Evolutionary conservation across 2,888 invertebrate species (phyloP).

Genomic region (Ryuthela nishihirai): DNA sequence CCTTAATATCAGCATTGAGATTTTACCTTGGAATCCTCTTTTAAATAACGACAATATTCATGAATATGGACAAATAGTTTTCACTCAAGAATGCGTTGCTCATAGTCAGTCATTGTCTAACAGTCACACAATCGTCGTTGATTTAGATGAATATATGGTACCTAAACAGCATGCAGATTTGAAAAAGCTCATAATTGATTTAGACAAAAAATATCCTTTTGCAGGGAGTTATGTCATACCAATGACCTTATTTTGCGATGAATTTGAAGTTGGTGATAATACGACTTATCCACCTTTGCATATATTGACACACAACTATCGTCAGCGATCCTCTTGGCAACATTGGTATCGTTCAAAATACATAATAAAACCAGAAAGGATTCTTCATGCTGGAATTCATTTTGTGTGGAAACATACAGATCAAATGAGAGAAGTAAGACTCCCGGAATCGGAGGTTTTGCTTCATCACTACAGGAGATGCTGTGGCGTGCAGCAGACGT

Average conservation of each 20-base stretch:
- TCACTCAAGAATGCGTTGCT: slow-evolving; percentile 31
- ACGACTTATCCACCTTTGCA: slow-evolving; percentile 1
- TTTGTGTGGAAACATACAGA: slow-evolving; percentile 15
- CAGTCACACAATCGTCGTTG: slow-evolving; percentile 24
- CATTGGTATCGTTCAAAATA: slow-evolving; percentile 25
- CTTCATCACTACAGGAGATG: slow-evolving; percentile 32
- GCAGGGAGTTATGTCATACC: slow-evolving; percentile 30
- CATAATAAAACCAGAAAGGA: slow-evolving; percentile 16
- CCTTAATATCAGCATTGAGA: slow-evolving; percentile 11
- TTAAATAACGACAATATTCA: slow-evolving; percentile 18
- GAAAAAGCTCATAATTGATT: slow-evolving; percentile 11
- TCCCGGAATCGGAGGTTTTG: slow-evolving; percentile 16
- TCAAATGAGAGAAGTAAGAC: slow-evolving; percentile 8
- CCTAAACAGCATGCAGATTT: slow-evolving; percentile 18
- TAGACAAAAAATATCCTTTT: slow-evolving; percentile 13
- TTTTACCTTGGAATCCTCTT: slow-evolving; percentile 17
- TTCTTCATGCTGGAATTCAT: slow-evolving; percentile 24
- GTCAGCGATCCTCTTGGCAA: slow-evolving; percentile 28
- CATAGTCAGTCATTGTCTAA: slow-evolving; percentile 14
- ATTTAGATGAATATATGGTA: slow-evolving; percentile 35
- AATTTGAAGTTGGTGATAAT: slow-evolving; percentile 9
- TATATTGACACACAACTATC: slow-evolving; percentile 4
- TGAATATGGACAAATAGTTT: slow-evolving; percentile 29
- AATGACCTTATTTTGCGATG: slow-evolving; percentile 27
- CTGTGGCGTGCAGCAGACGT: slow-evolving; percentile 21